Percentiles rank a stretch among this genome's conserved stretches.
Evolutionary conservation across 2,113 vertebrate species (phyloP).

Genomic region (Lutjanus erythropterus): DNA sequence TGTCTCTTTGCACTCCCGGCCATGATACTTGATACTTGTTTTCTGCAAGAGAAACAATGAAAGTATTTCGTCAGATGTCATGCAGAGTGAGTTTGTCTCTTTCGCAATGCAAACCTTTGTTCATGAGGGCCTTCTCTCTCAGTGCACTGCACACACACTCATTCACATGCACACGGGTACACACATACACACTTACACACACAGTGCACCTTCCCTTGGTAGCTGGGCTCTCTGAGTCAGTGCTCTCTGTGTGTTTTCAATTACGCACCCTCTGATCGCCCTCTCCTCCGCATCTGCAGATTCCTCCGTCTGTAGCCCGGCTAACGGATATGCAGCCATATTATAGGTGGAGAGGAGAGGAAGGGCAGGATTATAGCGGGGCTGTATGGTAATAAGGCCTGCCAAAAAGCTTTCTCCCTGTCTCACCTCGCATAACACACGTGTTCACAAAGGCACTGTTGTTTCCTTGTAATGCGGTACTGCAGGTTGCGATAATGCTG

Average conservation of each 20-base stretch:
- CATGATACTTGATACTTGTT: slow-evolving; percentile 85
- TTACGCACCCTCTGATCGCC: slow-evolving; percentile 80
- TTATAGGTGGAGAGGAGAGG: slow-evolving; percentile 76
- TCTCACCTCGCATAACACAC: slow-evolving; percentile 55
- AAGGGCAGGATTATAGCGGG: slow-evolving; percentile 72
- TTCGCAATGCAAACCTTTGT: slow-evolving; percentile 85
- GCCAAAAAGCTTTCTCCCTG: slow-evolving; percentile 57
- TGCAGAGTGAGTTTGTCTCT: slow-evolving; percentile 84
- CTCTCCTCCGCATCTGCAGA: slow-evolving; percentile 63
- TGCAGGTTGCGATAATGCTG: slow-evolving; percentile 63
- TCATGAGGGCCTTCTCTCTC: slow-evolving; percentile 74
- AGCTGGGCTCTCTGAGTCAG: slow-evolving; percentile 76
- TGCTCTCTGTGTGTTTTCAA: slow-evolving; percentile 85
- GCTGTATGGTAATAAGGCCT: slow-evolving; percentile 66
- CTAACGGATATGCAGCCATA: slow-evolving; percentile 71
- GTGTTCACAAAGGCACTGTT: slow-evolving; percentile 75
- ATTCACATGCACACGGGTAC: not conserved
- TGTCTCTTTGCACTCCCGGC: slow-evolving; percentile 64
- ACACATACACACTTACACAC: slow-evolving; percentile 14
- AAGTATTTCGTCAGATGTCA: slow-evolving; percentile 87
- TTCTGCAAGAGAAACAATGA: slow-evolving; percentile 86
- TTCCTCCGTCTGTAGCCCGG: slow-evolving; percentile 58
- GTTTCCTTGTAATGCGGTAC: slow-evolving; percentile 69
- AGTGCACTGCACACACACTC: slow-evolving; percentile 24
- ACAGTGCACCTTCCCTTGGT: slow-evolving; percentile 75